Conservation (phyloP, 1,140 invertebrate genomes). For the Calycopis cecrops region DNA sequence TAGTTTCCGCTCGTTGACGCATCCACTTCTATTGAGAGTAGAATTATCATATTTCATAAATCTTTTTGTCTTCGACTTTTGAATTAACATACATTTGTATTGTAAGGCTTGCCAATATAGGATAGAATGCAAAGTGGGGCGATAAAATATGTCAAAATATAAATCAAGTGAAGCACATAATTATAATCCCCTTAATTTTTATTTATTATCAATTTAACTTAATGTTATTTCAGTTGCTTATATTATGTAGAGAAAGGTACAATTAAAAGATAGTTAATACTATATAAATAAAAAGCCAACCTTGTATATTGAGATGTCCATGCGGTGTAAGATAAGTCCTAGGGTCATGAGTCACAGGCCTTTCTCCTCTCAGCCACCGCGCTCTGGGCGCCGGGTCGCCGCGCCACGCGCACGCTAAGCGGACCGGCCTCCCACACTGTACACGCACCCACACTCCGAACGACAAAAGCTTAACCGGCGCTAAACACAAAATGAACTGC, state of each 20-base stretch:
- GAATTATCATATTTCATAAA: background rate
- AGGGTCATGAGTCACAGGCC: slow-evolving; percentile 80
- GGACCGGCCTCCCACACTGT: slow-evolving; percentile 78
- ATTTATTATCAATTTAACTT: too few species aligned
- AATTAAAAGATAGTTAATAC: too few species aligned
- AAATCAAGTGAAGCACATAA: too few species aligned
- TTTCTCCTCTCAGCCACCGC: slow-evolving; percentile 80
- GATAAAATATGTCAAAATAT: too few species aligned
- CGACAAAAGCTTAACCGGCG: slow-evolving; percentile 80
- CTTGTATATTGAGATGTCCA: slow-evolving; percentile 81
- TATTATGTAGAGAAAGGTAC: too few species aligned
- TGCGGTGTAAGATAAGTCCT: slow-evolving; percentile 80
- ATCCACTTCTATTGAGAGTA: slow-evolving; percentile 59
- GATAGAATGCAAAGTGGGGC: too few species aligned
- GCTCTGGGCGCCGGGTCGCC: slow-evolving; percentile 82
- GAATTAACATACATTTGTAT: too few species aligned
- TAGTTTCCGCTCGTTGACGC: slow-evolving; percentile 84
- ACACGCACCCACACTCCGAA: slow-evolving; percentile 82
- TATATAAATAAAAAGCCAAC: too few species aligned
- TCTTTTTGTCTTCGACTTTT: too few species aligned
- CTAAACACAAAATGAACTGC: background rate
- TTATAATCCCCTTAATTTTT: too few species aligned
- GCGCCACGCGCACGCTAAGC: slow-evolving; percentile 80
- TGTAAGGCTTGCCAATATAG: too few species aligned
- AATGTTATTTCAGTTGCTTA: too few species aligned